Evolutionary conservation across 1,140 invertebrate species (phyloP), one percentile per base, ranked within the genome.

Genomic region (Scaptodrosophila lebanonensis): DNA sequence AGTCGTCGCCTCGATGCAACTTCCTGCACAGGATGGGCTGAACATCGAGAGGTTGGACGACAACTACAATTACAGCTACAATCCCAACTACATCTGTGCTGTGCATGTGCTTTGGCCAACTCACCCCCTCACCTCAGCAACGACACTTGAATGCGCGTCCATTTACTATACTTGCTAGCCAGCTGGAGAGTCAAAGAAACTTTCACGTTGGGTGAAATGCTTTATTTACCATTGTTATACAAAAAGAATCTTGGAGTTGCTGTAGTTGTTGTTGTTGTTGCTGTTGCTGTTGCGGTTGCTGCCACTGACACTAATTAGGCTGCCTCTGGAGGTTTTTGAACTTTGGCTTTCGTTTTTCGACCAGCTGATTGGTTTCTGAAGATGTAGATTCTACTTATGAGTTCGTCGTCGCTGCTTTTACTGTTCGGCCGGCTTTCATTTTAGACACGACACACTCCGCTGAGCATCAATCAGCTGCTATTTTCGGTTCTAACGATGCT

Each of bases 201-300:
- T 72, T 72, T 72, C 69, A 58, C 69, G 61, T 44, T 56, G 22
- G 57, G 60, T 70, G 54, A 70, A 70, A 70, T 70, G 67, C 36
- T 13, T 42, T 51, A 38, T 45, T 51, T 27, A 35, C 30, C 22
- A 57, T 69, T 43, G 47, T 48, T 52, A 33, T 52, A 35, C 33
- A 61, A 42, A 72, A 71, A 72, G 68, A 71, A 71, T 71, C 57
- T 71, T 67, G 32, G 44, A n/a, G 9, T 38, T 35, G 38, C 40
- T 58, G 44, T 36, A 13, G 17, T 9, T 29, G 32, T 13, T 35
- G 33, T 1, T 25, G 42, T 12, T 1, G 13, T 20, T 40, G 15
- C 9, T n/a, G 20, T 2, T 44, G 12, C 36, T 25, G 45, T 27
- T 18, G 13, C 35, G 11, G 7, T 7, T 12, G 1, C 2, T 32